Conservation (phyloP, 2,113 vertebrate species). For the Etheostoma spectabile region DNA sequence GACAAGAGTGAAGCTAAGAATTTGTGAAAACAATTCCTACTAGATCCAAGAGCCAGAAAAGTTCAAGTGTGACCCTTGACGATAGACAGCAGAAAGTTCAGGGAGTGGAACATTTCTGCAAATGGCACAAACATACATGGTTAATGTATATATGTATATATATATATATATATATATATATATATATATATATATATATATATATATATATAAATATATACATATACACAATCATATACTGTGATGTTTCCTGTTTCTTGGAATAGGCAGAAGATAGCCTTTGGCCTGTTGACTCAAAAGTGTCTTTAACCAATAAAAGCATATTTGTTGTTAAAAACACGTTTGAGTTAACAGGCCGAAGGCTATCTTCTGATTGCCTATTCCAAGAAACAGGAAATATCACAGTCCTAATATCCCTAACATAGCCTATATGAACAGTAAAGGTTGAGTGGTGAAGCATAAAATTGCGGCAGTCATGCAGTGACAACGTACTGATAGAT, state of each 20-base stretch:
- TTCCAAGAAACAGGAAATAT: constrained; percentile 44
- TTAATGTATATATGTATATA: background rate
- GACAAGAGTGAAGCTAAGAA: background rate
- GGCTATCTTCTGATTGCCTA: constrained; percentile 22
- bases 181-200: too few relatives aligned
- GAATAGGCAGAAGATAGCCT: too few relatives aligned
- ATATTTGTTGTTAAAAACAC: constrained; percentile 31
- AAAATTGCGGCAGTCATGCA: constrained; percentile 55
- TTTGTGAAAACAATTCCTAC: constrained; percentile 43
- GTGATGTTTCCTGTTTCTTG: too few relatives aligned
- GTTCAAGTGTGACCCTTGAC: constrained; percentile 9
- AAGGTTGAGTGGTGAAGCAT: constrained; percentile 61
- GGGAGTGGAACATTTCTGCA: constrained; percentile 16
- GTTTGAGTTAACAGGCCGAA: constrained; percentile 38
- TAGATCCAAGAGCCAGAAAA: constrained; percentile 1
- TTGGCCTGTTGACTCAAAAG: too few relatives aligned
- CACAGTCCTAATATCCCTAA: constrained; percentile 28
- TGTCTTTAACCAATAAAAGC: too few relatives aligned
- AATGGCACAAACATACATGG: background rate
- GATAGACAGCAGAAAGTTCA: background rate
- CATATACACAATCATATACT: background rate
- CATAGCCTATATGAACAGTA: constrained; percentile 34
- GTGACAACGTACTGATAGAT: constrained; percentile 56
- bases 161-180: background rate
- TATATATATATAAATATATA: too few relatives aligned